Conservation (phyloP, 2,113 vertebrate species). For the Emydocephalus ijimae region DNA sequence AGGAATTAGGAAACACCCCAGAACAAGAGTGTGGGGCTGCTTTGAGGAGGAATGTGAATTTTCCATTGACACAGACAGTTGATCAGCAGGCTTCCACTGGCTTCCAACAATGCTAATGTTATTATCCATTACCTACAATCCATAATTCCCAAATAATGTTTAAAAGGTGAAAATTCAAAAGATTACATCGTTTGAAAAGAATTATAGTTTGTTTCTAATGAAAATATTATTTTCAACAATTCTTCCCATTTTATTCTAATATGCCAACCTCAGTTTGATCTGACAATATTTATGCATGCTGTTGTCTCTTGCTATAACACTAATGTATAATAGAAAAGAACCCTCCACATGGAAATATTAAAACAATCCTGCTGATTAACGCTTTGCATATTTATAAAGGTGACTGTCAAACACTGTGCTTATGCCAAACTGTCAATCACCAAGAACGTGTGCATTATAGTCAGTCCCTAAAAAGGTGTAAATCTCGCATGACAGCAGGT, state of each 20-base stretch:
- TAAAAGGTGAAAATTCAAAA: neutral
- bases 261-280: neutral
- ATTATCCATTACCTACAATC: too few species aligned
- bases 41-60: neutral
- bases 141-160: neutral
- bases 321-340: neutral
- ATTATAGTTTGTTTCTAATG: neutral
- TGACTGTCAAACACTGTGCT: slow-evolving; percentile 26
- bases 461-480: slow-evolving; percentile 31
- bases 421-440: slow-evolving; percentile 28
- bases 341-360: slow-evolving; percentile 30
- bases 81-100: neutral
- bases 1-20: neutral
- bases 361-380: slow-evolving; percentile 37
- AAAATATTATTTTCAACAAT: neutral
- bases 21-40: neutral
- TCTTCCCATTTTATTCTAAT: neutral
- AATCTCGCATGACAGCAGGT: slow-evolving; percentile 45
- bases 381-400: slow-evolving; percentile 33
- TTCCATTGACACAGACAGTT: neutral
- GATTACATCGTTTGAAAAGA: neutral
- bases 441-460: slow-evolving; percentile 38
- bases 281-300: neutral
- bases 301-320: neutral
- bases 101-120: neutral